These are phyloP conservation scores for Clamator glandarius DNA, from an alignment of 2,797 vertebrate genomes.

Conservation along the genomic window DNA sequence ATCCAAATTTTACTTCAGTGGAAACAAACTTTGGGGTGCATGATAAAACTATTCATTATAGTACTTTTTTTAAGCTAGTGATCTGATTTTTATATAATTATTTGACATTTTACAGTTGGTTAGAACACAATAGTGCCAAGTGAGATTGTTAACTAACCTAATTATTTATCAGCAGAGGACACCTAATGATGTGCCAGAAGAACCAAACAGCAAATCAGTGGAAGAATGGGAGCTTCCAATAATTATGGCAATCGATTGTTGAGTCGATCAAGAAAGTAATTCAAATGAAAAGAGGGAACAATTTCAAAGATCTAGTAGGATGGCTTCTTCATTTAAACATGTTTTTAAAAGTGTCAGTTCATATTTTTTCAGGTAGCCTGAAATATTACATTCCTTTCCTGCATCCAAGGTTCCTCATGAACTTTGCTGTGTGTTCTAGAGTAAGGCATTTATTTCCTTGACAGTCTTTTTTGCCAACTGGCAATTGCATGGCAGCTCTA, in stretches of 20 bases:
- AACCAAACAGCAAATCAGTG: neutral
- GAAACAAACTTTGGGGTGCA: neutral
- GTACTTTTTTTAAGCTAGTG: neutral
- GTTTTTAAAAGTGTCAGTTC: neutral
- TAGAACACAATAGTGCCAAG: neutral
- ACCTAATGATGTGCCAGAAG: neutral
- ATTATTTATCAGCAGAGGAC: neutral
- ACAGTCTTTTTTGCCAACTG: neutral
- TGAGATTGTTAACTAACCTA: neutral
- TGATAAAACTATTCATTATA: neutral
- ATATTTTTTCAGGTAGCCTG: neutral
- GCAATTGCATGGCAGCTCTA: neutral
- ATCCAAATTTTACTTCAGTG: neutral
- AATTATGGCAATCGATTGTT: neutral
- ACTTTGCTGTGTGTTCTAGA: neutral
- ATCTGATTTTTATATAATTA: neutral
- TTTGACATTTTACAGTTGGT: neutral
- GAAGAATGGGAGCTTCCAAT: neutral
- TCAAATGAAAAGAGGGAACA: neutral
- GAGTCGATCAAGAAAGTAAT: neutral
- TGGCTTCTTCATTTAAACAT: neutral
- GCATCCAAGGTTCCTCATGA: neutral
- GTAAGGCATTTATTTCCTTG: neutral
- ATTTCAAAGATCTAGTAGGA: neutral
- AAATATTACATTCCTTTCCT: accelerated